Conservation (phyloP, 2,888 invertebrate genomes). For the Polymixis lichenea region DNA sequence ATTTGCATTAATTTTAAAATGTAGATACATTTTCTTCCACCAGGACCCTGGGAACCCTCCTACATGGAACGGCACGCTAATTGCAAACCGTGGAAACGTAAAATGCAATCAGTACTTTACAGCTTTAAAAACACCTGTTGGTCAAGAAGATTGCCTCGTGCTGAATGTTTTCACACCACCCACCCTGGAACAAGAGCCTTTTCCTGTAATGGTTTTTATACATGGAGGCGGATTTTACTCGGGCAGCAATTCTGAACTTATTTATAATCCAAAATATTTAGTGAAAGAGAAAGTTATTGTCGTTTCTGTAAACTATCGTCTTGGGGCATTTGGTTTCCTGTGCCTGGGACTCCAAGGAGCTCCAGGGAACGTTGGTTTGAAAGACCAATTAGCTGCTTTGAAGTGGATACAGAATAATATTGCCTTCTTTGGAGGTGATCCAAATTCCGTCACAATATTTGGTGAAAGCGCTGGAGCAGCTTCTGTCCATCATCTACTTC, state of each 20-base stretch:
- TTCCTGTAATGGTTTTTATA: slow-evolving; percentile 76
- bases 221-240: slow-evolving; percentile 74
- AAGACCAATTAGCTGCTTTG: slow-evolving; percentile 78
- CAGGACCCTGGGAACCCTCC: slow-evolving; percentile 70
- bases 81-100: slow-evolving; percentile 60
- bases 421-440: slow-evolving; percentile 75
- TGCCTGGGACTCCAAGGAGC: slow-evolving; percentile 73
- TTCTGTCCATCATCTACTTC: slow-evolving; percentile 69
- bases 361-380: slow-evolving; percentile 77
- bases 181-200: slow-evolving; percentile 73
- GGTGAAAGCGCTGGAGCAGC: slow-evolving; percentile 77
- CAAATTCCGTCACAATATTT: slow-evolving; percentile 74
- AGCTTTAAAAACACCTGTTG: slow-evolving; percentile 50
- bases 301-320: slow-evolving; percentile 76
- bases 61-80: slow-evolving; percentile 64
- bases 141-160: slow-evolving; percentile 75
- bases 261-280: slow-evolving; percentile 74
- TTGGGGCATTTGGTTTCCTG: slow-evolving; percentile 77
- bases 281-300: slow-evolving; percentile 73
- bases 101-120: slow-evolving; percentile 66
- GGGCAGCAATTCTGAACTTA: slow-evolving; percentile 70
- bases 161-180: slow-evolving; percentile 77
- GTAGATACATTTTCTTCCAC: slow-evolving; percentile 2
- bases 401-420: slow-evolving; percentile 78
- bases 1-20: neutral